These are phyloP conservation scores for Brachyptera risi DNA, from an alignment of 2,888 invertebrate species.

Conservation along the genomic window DNA sequence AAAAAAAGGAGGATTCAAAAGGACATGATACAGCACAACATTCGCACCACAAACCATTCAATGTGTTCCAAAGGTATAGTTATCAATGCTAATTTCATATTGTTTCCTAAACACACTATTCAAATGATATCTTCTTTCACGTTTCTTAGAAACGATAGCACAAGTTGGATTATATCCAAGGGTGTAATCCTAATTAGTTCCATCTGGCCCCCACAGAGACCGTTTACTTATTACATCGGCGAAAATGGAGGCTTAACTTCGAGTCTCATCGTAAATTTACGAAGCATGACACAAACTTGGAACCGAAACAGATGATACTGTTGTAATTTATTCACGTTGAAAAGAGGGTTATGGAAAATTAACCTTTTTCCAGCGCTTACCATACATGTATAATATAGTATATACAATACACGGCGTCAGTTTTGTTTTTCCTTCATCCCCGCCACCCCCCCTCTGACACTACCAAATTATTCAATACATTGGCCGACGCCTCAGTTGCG, in stretches of 20 bases:
- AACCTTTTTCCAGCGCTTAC: neutral
- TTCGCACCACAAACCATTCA: too few relatives aligned
- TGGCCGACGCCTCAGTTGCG: neutral
- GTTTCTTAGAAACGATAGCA: neutral
- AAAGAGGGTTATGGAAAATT: slow-evolving; percentile 4
- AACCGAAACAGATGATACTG: slow-evolving; percentile 9
- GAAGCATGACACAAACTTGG: neutral
- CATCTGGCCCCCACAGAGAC: slow-evolving; percentile 9
- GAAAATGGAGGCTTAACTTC: neutral
- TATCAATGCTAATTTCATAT: too few relatives aligned
- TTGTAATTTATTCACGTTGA: slow-evolving; percentile 2
- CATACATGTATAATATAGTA: neutral
- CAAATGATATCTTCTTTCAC: neutral
- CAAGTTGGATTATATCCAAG: slow-evolving; percentile 7
- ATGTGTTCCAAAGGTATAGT: too few relatives aligned
- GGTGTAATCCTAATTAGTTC: slow-evolving; percentile 15
- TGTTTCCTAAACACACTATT: neutral
- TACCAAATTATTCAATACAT: slow-evolving; percentile 6
- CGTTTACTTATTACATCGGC: slow-evolving; percentile 11
- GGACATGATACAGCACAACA: too few relatives aligned
- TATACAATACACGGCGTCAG: neutral
- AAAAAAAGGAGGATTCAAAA: too few relatives aligned
- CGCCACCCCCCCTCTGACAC: too few relatives aligned
- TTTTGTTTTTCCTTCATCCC: too few relatives aligned
- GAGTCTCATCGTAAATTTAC: neutral